These are phyloP conservation scores for Perdix hodgsoniae DNA, from an alignment of 2,797 vertebrate genomes.

Conservation along the genomic window DNA sequence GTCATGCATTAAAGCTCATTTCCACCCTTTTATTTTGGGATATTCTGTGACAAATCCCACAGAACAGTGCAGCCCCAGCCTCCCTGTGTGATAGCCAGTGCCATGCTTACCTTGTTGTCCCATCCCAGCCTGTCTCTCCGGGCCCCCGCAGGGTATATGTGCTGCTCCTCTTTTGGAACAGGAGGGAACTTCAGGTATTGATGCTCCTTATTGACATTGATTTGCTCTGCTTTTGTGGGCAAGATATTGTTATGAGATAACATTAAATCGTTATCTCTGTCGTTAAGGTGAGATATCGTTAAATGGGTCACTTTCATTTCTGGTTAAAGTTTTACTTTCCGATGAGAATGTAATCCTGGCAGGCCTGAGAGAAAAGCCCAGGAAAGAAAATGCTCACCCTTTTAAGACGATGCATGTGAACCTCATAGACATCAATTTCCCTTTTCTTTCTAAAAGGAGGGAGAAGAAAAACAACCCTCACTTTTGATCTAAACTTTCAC, in stretches of 20 bases:
- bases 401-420: not conserved
- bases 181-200: not conserved
- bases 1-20: rapidly evolving
- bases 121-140: not conserved
- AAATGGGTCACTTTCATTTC: not conserved
- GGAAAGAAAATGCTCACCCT: not conserved
- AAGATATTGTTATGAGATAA: too few species aligned
- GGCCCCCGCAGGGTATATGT: rapidly evolving
- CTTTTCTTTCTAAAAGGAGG: not conserved
- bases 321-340: not conserved
- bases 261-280: too few species aligned
- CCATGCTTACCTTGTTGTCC: not conserved
- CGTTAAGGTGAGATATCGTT: rapidly evolving
- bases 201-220: not conserved
- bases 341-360: not conserved
- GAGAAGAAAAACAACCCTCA: not conserved
- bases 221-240: not conserved
- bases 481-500: not conserved
- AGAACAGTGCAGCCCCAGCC: not conserved
- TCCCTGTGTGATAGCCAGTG: not conserved
- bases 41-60: not conserved
- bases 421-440: not conserved
- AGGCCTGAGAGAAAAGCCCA: not conserved
- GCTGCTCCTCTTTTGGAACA: not conserved
- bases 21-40: not conserved